phyloP scores from a whole-genome alignment of 2,113 vertebrate genomes.

The Calidris pygmaea region DNA sequence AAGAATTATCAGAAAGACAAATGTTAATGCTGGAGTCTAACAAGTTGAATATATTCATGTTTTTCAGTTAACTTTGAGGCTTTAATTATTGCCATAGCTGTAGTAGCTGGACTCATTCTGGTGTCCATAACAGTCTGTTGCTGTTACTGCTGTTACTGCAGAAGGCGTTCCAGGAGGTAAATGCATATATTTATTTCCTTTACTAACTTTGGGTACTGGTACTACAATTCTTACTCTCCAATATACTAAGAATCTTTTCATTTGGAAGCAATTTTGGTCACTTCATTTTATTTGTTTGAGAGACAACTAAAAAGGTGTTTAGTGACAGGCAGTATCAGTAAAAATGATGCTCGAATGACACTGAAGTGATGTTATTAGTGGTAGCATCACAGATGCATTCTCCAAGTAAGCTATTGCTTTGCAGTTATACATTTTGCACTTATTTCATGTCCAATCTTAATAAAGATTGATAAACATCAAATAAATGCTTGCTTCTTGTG shows the following conservation, averaged over 20 bases:
- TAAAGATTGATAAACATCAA: background rate
- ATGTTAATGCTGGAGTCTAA: background rate
- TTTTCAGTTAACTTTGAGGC: conserved; percentile 87
- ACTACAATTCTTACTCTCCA: background rate
- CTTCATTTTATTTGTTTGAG: background rate
- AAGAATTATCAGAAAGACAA: background rate
- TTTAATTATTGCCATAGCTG: conserved; percentile 82
- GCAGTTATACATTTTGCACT: background rate
- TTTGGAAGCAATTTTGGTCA: background rate
- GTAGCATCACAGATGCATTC: background rate
- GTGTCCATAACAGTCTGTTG: conserved; percentile 76
- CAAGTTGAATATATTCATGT: background rate
- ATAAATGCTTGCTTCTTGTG: background rate
- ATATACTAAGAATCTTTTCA: background rate
- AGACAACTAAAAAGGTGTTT: background rate
- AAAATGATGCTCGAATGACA: background rate
- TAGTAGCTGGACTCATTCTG: conserved; percentile 75
- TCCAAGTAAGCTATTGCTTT: background rate
- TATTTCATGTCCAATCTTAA: too few species aligned
- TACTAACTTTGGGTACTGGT: background rate
- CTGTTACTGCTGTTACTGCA: conserved; percentile 84
- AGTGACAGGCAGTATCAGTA: background rate
- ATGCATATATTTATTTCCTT: background rate
- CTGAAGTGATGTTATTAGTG: background rate
- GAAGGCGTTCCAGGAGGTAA: conserved; percentile 71